These are phyloP conservation scores for Meiosimyza decipiens DNA, from an alignment of 2,888 invertebrate genomes.

Conservation along the genomic window DNA sequence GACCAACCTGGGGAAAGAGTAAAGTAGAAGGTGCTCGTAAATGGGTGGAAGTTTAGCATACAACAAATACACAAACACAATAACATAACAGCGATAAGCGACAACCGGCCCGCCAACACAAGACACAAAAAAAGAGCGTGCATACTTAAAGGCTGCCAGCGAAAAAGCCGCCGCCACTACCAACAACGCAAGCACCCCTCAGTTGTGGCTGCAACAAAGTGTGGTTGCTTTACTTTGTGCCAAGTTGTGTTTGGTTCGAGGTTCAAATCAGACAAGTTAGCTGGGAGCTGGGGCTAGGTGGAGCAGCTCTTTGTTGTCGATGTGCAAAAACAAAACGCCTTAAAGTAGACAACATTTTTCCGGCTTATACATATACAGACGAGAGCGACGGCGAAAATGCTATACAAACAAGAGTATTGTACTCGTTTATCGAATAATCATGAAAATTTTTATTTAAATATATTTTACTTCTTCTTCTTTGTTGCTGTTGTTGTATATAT, in stretches of 20 bases:
- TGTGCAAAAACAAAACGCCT: slow-evolving; percentile 31
- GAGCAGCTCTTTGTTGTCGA: slow-evolving; percentile 2
- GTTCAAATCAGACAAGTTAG: neutral
- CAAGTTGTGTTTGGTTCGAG: slow-evolving; percentile 15
- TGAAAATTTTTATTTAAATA: slow-evolving; percentile 27
- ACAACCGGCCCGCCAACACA: slow-evolving; percentile 20
- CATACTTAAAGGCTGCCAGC: slow-evolving; percentile 32
- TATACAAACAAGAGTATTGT: neutral
- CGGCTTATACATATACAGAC: slow-evolving; percentile 35
- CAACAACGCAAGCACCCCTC: no score
- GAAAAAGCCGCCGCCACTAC: neutral
- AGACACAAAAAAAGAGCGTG: neutral
- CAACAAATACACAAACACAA: neutral
- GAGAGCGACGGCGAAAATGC: neutral
- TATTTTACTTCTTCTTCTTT: slow-evolving; percentile 22
- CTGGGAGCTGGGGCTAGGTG: no score
- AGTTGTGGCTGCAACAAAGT: slow-evolving; percentile 5
- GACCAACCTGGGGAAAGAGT: neutral
- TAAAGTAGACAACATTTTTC: slow-evolving; percentile 21
- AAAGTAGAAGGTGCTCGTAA: no score
- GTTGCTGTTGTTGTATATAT: neutral
- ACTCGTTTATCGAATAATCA: slow-evolving; percentile 17
- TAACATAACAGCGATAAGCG: neutral
- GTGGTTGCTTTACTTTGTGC: neutral
- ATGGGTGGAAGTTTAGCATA: no score